phyloP scores from a whole-genome alignment of 2,113 vertebrate species.

The Cynocephalus volans region DNA sequence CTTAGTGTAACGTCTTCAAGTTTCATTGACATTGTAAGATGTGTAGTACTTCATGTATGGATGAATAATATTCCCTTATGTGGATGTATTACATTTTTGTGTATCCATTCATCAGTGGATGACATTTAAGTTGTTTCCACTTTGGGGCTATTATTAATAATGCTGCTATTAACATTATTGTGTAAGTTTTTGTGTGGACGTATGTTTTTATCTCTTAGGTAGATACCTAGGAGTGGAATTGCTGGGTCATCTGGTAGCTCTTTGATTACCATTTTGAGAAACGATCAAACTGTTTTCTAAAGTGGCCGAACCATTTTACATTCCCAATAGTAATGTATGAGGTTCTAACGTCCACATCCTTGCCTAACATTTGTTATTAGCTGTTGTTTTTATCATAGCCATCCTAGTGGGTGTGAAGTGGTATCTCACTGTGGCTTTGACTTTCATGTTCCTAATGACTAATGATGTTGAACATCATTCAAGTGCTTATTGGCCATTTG shows the following conservation, averaged over 20 bases:
- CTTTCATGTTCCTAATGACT: slow-evolving; percentile 9
- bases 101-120: neutral
- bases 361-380: neutral
- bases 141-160: neutral
- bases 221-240: neutral
- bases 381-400: neutral
- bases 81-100: neutral
- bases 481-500: neutral
- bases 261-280: neutral
- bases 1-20: neutral
- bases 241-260: neutral
- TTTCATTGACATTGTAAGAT: neutral
- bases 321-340: neutral
- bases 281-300: neutral
- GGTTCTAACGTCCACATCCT: neutral
- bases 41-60: neutral
- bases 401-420: neutral
- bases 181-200: neutral
- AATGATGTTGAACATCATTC: neutral
- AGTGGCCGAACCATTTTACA: neutral
- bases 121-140: neutral
- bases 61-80: neutral
- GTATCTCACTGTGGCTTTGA: neutral
- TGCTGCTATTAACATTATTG: neutral
- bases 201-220: neutral